These are phyloP conservation scores for Scotopteryx bipunctaria DNA, from an alignment of 2,888 invertebrate species.

Conservation along the genomic window DNA sequence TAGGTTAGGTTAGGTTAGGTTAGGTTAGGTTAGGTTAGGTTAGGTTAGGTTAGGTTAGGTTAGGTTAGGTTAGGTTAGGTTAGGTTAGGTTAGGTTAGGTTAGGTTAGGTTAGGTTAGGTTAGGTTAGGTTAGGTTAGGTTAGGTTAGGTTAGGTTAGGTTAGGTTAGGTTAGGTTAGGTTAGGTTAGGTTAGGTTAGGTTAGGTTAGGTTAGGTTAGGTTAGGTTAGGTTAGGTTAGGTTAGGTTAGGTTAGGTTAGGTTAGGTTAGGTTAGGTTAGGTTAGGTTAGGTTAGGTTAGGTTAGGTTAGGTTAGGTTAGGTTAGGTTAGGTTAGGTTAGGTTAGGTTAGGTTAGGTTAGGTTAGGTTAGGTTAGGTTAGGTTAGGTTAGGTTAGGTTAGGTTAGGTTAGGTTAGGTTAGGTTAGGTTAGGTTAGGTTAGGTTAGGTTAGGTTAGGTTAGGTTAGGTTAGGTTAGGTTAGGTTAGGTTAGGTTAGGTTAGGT, in stretches of 20 bases:
- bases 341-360: conserved; percentile 12
- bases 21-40: conserved; percentile 9
- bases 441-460: conserved; percentile 12
- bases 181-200: conserved; percentile 12
- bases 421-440: conserved; percentile 12
- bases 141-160: conserved; percentile 12
- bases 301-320: conserved; percentile 4
- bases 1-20: conserved; percentile 10
- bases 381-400: conserved; percentile 12
- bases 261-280: conserved; percentile 12
- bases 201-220: conserved; percentile 12
- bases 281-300: conserved; percentile 12
- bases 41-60: conserved; percentile 4
- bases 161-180: conserved; percentile 12
- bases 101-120: conserved; percentile 12
- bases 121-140: conserved; percentile 12
- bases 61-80: background rate
- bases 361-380: conserved; percentile 12
- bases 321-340: conserved; percentile 8
- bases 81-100: conserved; percentile 11
- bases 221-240: conserved; percentile 12
- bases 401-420: conserved; percentile 12
- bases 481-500: conserved; percentile 12
- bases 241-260: conserved; percentile 12
- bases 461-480: conserved; percentile 12